These are phyloP conservation scores for Phoebastria nigripes DNA, from an alignment of 2,797 vertebrate species.

Conservation along the genomic window DNA sequence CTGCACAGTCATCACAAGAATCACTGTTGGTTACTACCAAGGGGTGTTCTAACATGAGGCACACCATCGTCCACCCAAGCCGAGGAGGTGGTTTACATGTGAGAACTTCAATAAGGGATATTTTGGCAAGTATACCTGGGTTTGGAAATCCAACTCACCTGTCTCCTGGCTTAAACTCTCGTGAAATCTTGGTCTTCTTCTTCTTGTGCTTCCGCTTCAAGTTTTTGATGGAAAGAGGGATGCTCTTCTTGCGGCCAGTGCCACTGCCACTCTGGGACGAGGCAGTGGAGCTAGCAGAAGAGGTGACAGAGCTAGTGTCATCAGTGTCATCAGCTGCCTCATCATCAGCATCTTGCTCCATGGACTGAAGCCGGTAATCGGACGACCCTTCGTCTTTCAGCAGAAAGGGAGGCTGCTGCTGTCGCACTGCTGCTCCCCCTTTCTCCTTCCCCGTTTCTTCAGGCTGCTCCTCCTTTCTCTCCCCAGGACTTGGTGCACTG, in stretches of 20 bases:
- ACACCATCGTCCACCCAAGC: neutral
- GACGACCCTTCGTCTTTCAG: constrained; percentile 62
- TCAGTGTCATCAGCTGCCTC: constrained; percentile 93
- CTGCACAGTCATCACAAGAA: neutral
- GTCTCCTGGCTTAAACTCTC: constrained; percentile 94
- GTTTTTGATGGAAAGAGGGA: constrained; percentile 94
- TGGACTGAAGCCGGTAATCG: constrained; percentile 74
- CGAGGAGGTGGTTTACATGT: neutral
- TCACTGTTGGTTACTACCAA: neutral
- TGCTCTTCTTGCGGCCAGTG: constrained; percentile 88
- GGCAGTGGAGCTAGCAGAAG: constrained; percentile 93
- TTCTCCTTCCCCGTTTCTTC: constrained; percentile 53
- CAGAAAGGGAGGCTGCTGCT: constrained; percentile 69
- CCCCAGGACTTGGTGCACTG: constrained; percentile 51
- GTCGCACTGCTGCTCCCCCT: neutral
- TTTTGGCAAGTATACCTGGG: neutral
- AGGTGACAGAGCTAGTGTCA: constrained; percentile 94
- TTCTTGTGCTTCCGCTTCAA: constrained; percentile 97
- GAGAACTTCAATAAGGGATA: neutral
- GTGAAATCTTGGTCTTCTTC: constrained; percentile 93
- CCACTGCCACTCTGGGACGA: constrained; percentile 92
- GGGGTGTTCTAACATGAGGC: rapidly evolving
- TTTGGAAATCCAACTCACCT: constrained; percentile 73
- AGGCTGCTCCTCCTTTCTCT: constrained; percentile 66
- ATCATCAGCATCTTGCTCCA: constrained; percentile 90